phyloP scores from a whole-genome alignment of 2,113 vertebrate genomes.

The Hippocampus zosterae region DNA sequence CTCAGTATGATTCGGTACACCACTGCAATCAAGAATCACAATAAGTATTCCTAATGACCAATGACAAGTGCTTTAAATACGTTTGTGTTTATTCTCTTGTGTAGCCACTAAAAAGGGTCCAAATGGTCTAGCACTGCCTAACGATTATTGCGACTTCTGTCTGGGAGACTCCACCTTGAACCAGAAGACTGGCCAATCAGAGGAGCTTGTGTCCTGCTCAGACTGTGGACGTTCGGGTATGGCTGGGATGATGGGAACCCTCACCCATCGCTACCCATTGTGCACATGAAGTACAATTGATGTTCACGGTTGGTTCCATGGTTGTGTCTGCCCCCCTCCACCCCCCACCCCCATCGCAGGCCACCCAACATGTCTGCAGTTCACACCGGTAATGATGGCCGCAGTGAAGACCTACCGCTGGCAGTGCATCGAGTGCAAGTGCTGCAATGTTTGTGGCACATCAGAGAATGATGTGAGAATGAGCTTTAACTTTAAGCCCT shows the following conservation, averaged over 20 bases:
- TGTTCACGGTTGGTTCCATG: neutral
- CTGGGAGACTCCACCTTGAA: slow-evolving; percentile 94
- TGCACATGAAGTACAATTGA: neutral
- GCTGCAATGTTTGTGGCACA: slow-evolving; percentile 94
- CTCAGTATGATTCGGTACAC: neutral
- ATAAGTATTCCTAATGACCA: neutral
- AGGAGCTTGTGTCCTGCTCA: slow-evolving; percentile 93
- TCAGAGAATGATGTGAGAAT: slow-evolving; percentile 90
- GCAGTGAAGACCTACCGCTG: slow-evolving; percentile 96
- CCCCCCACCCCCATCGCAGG: slow-evolving; percentile 67
- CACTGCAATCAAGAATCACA: neutral
- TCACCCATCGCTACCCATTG: neutral
- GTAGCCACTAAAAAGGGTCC: slow-evolving; percentile 89
- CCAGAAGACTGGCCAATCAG: slow-evolving; percentile 93
- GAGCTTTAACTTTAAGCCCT: too few species aligned
- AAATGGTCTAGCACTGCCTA: slow-evolving; percentile 87
- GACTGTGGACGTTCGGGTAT: slow-evolving; percentile 94
- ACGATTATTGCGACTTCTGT: slow-evolving; percentile 98
- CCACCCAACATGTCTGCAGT: slow-evolving; percentile 93
- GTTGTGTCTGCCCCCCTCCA: neutral
- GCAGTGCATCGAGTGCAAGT: slow-evolving; percentile 98
- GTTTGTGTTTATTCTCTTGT: slow-evolving; percentile 3
- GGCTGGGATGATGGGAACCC: neutral
- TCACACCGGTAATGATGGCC: slow-evolving; percentile 95
- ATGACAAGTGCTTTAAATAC: neutral